Evolutionary conservation across 2,888 invertebrate species (phyloP).

Genomic region (Stegophylla sp.): DNA sequence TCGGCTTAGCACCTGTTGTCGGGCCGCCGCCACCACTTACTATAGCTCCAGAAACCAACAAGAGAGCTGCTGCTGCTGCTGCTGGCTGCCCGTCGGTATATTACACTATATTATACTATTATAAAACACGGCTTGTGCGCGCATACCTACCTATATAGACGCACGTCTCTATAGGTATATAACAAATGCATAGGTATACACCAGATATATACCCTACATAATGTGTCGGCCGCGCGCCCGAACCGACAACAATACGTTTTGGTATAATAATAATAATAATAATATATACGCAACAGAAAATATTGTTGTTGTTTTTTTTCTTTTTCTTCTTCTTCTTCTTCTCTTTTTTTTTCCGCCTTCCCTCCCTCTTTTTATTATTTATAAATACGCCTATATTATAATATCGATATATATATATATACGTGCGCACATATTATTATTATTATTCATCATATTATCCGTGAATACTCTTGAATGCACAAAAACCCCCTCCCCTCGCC

Average conservation of each 20-base stretch:
- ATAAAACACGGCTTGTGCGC: too few species aligned
- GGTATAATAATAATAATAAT: neutral
- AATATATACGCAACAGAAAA: conserved; percentile 12
- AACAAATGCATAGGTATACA: too few species aligned
- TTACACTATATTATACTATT: conserved; percentile 9
- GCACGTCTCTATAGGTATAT: too few species aligned
- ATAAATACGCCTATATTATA: too few species aligned
- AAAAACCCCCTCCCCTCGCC: conserved; percentile 6
- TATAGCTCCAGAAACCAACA: conserved; percentile 12
- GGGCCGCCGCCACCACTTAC: neutral
- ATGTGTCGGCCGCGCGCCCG: neutral
- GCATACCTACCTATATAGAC: too few species aligned
- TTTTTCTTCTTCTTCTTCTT: neutral
- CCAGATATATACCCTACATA: neutral
- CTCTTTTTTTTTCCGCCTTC: too few species aligned
- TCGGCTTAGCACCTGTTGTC: conserved; percentile 41
- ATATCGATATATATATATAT: too few species aligned
- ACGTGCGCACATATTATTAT: neutral
- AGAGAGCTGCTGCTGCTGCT: neutral
- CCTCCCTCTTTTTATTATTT: neutral
- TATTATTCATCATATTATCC: neutral
- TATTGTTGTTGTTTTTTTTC: neutral
- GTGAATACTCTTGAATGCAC: neutral
- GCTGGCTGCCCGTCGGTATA: neutral
- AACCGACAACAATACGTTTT: conserved; percentile 10